phyloP scores from a whole-genome alignment of 2,797 vertebrate genomes.

The Petrocephalus schoutedeni region DNA sequence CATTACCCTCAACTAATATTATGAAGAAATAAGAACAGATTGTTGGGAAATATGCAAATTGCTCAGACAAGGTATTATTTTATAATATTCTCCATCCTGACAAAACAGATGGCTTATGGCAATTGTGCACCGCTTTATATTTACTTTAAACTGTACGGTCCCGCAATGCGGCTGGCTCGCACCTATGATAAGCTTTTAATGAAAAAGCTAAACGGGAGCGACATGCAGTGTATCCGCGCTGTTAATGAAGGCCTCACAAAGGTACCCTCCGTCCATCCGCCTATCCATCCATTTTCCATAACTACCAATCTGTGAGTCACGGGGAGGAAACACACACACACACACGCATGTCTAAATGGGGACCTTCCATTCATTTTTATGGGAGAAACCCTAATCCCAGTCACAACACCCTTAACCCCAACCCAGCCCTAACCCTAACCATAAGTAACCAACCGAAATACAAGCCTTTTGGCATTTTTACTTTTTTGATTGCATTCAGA shows the following conservation, averaged over 20 bases:
- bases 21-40: slow-evolving; percentile 11
- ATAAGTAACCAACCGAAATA: no score
- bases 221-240: not conserved
- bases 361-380: no score
- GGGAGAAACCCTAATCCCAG: no score
- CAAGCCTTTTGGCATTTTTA: no score
- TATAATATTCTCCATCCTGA: not conserved
- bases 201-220: not conserved
- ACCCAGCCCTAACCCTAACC: no score
- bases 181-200: not conserved
- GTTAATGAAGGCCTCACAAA: not conserved
- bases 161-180: not conserved
- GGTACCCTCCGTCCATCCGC: not conserved
- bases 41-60: slow-evolving; percentile 13
- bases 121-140: not conserved
- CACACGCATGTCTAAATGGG: not conserved
- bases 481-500: no score
- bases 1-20: slow-evolving; percentile 9
- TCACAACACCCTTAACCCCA: no score
- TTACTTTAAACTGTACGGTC: not conserved
- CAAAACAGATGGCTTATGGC: not conserved
- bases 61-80: not conserved
- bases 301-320: not conserved
- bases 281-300: not conserved
- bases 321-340: not conserved